phyloP scores from a whole-genome alignment of 2,797 vertebrate species.

The Meda fulgida region DNA sequence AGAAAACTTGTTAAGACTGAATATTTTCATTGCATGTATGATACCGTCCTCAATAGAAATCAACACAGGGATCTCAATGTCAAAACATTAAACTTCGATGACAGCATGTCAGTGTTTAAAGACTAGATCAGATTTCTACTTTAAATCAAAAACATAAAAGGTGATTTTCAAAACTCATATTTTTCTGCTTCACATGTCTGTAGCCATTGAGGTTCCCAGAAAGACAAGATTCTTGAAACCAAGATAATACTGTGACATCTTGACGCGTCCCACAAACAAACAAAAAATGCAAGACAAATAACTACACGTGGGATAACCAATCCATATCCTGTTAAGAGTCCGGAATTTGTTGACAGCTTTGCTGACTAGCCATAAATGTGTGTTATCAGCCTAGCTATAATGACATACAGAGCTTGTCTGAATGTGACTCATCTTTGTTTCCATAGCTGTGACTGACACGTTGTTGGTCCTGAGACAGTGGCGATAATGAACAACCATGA shows the following conservation, averaged over 20 bases:
- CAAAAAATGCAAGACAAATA: neutral
- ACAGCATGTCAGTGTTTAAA: neutral
- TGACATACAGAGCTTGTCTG: constrained; percentile 2
- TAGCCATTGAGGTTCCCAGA: neutral
- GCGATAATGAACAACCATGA: constrained; percentile 31
- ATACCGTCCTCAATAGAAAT: neutral
- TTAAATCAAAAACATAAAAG: neutral
- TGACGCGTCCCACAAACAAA: neutral
- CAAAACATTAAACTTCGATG: neutral
- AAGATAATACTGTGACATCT: neutral
- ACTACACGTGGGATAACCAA: neutral
- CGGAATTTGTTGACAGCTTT: constrained; percentile 18
- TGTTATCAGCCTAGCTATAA: neutral
- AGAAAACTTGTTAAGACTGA: neutral
- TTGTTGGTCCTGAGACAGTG: constrained; percentile 16
- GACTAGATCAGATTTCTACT: neutral
- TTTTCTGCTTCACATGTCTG: neutral
- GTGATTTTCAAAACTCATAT: neutral
- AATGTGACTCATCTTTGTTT: constrained; percentile 26
- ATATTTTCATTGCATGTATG: neutral
- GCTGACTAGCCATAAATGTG: constrained; percentile 14
- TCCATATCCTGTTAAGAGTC: neutral
- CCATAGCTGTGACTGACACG: constrained; percentile 24
- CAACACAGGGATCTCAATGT: neutral
- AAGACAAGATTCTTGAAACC: neutral